Evolutionary conservation across 2,888 invertebrate species (phyloP), one percentile per base, ranked within the genome.

Genomic region (Proisotoma minuta): DNA sequence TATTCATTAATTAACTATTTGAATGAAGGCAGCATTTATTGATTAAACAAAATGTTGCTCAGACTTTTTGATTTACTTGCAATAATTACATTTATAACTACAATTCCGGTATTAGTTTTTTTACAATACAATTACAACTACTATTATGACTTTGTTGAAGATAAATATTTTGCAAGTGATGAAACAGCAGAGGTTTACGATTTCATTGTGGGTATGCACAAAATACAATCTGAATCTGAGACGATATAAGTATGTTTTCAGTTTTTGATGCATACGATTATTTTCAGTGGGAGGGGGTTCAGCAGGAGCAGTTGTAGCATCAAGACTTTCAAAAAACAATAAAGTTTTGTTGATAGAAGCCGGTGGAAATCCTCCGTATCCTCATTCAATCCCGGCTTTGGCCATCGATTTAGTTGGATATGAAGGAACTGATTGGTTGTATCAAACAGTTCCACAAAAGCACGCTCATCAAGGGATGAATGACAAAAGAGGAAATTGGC

Each of bases 281-380:
- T 5, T 47, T 10, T 28, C 52, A 68, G 65, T 68, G 43, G 68
- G 68, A 8, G 51, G 60, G 1, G 68, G 68, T n/a, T 63, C 63
- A 4, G 59, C 62, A 10, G 89, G 89, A 1, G 82, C 85, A 1
- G 77, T 84, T 0, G 77, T 88, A 40, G 85, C 87, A 1, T 80
- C 83, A 66, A 79, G 84, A 71, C 76, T 88, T 66, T 69, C 71
- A 2, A 69, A 71, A 47, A 79, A 83, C 29, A 67, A 65, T 40
- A 68, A 63, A 63, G 82, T 86, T 59, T 76, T 88, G 52, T 77
- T 89, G 1, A 71, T 89, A 8, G 89, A 89, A 78, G 87, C 88
- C 10, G 89, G 89, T 1, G 81, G 82, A 29, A 75, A 75, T 53
- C 78, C 81, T 12, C 79, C 83, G 48, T 61, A 39, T 47, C 61